These are phyloP conservation scores for Baryphthengus martii DNA, from an alignment of 2,113 vertebrate genomes.

Conservation along the genomic window DNA sequence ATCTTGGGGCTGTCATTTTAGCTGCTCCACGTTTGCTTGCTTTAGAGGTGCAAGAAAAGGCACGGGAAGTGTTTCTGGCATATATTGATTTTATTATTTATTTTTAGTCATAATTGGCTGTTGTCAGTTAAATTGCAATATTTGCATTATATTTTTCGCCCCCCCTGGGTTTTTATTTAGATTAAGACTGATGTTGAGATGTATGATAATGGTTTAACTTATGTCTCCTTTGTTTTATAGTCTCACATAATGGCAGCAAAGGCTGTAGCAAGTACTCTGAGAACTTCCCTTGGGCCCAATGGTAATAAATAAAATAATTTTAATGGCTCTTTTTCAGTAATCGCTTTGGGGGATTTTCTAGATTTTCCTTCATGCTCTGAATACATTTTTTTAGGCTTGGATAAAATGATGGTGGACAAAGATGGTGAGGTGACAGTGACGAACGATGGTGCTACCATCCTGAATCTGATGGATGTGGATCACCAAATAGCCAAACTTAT, in stretches of 20 bases:
- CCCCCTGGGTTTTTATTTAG: fast-evolving
- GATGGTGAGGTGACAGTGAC: constrained; percentile 97
- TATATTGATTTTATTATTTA: not conserved
- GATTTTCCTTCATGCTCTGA: not conserved
- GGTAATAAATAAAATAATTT: constrained; percentile 68
- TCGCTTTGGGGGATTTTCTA: fast-evolving
- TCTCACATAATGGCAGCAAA: constrained; percentile 99
- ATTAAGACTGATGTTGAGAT: not conserved
- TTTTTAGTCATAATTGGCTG: fast-evolving
- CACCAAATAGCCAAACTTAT: constrained; percentile 98
- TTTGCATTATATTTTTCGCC: fast-evolving
- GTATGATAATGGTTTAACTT: not conserved
- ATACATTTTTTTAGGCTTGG: constrained; percentile 77
- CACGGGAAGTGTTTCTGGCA: fast-evolving
- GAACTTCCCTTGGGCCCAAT: constrained; percentile 93
- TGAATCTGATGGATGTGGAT: constrained; percentile 98
- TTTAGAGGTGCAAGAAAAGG: not conserved
- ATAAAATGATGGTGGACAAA: constrained; percentile 99
- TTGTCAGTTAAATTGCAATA: not conserved
- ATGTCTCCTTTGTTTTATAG: constrained; percentile 66
- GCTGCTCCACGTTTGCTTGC: not conserved
- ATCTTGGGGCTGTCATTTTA: fast-evolving
- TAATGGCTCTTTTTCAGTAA: not conserved
- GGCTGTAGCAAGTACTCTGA: constrained; percentile 93
- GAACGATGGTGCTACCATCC: constrained; percentile 98